A percentile compares a stretch with the other conserved stretches of the same genome.
Conservation (phyloP, 2,888 invertebrate genomes). For the Campoletis raptor region DNA sequence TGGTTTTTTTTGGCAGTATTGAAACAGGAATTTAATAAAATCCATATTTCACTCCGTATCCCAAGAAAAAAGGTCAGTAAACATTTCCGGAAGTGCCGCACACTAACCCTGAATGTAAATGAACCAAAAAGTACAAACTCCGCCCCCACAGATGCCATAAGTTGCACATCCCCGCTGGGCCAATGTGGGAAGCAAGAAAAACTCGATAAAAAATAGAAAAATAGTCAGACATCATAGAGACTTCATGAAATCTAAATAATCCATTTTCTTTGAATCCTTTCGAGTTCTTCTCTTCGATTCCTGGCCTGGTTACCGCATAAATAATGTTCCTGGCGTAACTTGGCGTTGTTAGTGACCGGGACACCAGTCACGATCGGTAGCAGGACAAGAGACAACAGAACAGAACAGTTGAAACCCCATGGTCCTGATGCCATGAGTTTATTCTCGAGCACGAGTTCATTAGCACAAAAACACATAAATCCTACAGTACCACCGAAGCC, state of each 20-base stretch:
- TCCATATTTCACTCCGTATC: neutral
- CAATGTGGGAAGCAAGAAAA: neutral
- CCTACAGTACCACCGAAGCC: slow-evolving; percentile 57
- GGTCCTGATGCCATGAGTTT: slow-evolving; percentile 18
- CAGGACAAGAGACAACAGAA: slow-evolving; percentile 42
- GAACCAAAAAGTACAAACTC: neutral
- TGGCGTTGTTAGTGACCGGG: slow-evolving; percentile 63
- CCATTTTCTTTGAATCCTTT: slow-evolving; percentile 16
- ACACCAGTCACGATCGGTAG: slow-evolving; percentile 71
- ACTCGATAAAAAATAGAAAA: neutral
- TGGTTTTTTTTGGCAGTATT: neutral
- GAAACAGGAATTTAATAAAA: neutral
- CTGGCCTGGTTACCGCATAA: slow-evolving; percentile 46
- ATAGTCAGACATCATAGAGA: neutral
- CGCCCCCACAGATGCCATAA: neutral
- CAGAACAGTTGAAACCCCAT: slow-evolving; percentile 28
- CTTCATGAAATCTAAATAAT: neutral
- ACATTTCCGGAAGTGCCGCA: neutral
- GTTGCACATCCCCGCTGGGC: neutral
- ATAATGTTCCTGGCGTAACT: slow-evolving; percentile 51
- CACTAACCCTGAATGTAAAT: neutral
- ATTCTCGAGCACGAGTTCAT: slow-evolving; percentile 72
- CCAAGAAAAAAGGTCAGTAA: neutral
- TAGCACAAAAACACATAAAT: slow-evolving; percentile 76
- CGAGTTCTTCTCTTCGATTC: slow-evolving; percentile 6